These are phyloP conservation scores for Eurois occulta DNA, from an alignment of 2,888 invertebrate genomes.

Conservation along the genomic window DNA sequence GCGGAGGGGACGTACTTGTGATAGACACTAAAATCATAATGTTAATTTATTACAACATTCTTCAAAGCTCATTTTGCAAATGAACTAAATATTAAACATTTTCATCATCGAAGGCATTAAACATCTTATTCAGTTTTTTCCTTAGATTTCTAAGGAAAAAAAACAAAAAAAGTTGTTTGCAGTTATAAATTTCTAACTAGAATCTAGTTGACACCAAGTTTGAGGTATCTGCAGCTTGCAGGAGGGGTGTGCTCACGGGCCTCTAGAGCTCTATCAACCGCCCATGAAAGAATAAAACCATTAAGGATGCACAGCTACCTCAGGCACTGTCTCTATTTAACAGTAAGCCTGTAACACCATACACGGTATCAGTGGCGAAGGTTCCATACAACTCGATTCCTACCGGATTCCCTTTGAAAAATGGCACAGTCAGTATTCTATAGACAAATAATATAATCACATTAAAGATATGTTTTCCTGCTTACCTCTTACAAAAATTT, in stretches of 20 bases:
- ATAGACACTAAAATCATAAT: constrained; percentile 93
- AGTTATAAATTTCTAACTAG: background rate
- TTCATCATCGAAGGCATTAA: background rate
- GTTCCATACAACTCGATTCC: too few relatives aligned
- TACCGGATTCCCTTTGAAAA: too few relatives aligned
- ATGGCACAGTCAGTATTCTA: too few relatives aligned
- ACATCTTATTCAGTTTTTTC: background rate
- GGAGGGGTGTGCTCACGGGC: background rate
- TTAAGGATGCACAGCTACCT: background rate
- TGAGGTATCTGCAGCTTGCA: background rate
- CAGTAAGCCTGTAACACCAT: background rate
- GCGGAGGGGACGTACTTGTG: constrained; percentile 98
- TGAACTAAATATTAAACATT: too few relatives aligned
- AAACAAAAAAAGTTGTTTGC: background rate
- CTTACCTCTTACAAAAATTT: too few relatives aligned
- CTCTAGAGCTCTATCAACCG: background rate
- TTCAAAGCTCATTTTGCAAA: background rate
- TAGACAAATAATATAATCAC: too few relatives aligned
- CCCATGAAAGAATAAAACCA: too few relatives aligned
- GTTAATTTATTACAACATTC: background rate
- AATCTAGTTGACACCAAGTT: background rate
- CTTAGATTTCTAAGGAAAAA: background rate
- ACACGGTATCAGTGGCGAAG: too few relatives aligned
- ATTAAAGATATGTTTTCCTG: too few relatives aligned
- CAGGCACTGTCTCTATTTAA: background rate